Base-by-base conservation (phyloP, 2,113 vertebrate species). In the Sorex fumeus region DNA sequence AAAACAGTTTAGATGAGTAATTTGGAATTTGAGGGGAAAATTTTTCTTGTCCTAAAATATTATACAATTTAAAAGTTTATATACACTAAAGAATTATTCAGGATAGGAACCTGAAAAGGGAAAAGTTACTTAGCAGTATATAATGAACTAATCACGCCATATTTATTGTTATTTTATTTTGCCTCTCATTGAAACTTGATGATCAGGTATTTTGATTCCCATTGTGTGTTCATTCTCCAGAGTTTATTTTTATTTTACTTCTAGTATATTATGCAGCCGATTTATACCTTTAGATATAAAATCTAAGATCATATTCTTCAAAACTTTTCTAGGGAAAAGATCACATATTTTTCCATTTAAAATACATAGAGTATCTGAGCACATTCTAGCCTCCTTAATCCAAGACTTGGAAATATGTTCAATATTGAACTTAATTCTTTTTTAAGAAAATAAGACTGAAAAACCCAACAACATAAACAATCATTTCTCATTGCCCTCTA, bases 81-180 rank as follows among this genome's bases (percentile, higher is more conserved):
- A 9, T 87, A 47, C 53, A 18, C 8, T 18, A 32, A 71, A 34
- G 18, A 47, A 67, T 3, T 74, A 18, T 30, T 80, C 40, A 45
- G 57, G 34, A 36, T 25, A 43, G 16, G 28, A 7, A 76, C n/a
- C 19, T 32, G 34, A 80, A 28, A 50, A 60, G 28, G 8, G 5
- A 9, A 4, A 60, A 36, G 43, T 69, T 6, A 90, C 25, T 80
- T 25, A 62, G 11, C 6, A 43, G n/a, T 18, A 8, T 18, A 30
- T 21, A 43, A 15, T 43, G 12, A 69, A 32, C 16, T 27, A 10
- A 90, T 47, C 70, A 71, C 62, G 34, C 9, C 7, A 4, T 12
- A 6, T 70, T 8, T 76, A 19, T 43, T 88, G 32, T 40, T 87
- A 53, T 64, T 84, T 84, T 70, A 69, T 76, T 92, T 84, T 70